These are phyloP conservation scores for Stegodyphus dumicola DNA, from an alignment of 1,140 invertebrate species.

Conservation along the genomic window DNA sequence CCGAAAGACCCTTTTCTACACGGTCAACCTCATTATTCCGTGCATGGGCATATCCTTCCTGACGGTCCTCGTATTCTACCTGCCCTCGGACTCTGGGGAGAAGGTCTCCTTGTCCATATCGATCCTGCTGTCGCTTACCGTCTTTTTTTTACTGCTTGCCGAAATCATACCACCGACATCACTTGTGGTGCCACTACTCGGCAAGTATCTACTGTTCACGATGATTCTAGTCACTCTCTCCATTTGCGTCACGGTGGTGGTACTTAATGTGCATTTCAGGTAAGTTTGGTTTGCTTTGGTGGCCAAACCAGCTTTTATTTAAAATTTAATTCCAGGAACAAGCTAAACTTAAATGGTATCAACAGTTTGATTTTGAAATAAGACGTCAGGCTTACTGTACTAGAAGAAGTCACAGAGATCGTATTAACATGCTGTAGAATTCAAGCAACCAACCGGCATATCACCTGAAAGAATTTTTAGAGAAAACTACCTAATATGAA, in stretches of 20 bases:
- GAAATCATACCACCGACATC: slow-evolving; percentile 99
- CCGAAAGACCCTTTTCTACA: slow-evolving; percentile 97
- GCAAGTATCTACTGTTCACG: slow-evolving; percentile 98
- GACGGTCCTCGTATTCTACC: slow-evolving; percentile 97
- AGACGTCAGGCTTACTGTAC: too few relatives aligned
- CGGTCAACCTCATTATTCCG: slow-evolving; percentile 95
- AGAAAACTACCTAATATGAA: too few relatives aligned
- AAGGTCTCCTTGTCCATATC: slow-evolving; percentile 81
- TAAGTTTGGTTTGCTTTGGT: not conserved
- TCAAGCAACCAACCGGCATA: too few relatives aligned
- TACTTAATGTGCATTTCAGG: slow-evolving; percentile 95
- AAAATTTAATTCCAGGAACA: too few relatives aligned
- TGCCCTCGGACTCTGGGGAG: slow-evolving; percentile 98
- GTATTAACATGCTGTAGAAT: too few relatives aligned
- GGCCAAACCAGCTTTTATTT: too few relatives aligned
- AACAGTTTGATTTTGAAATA: too few relatives aligned
- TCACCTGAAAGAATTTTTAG: too few relatives aligned
- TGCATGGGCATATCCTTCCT: slow-evolving; percentile 97
- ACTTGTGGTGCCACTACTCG: slow-evolving; percentile 94
- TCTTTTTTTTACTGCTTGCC: slow-evolving; percentile 98
- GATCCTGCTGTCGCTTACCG: slow-evolving; percentile 97
- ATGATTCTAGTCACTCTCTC: slow-evolving; percentile 97
- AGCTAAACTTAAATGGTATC: too few relatives aligned
- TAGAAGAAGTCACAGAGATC: too few relatives aligned
- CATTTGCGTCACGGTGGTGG: slow-evolving; percentile 96